Conservation (phyloP, 1,140 invertebrate genomes). For the Chionoecetes opilio region DNA sequence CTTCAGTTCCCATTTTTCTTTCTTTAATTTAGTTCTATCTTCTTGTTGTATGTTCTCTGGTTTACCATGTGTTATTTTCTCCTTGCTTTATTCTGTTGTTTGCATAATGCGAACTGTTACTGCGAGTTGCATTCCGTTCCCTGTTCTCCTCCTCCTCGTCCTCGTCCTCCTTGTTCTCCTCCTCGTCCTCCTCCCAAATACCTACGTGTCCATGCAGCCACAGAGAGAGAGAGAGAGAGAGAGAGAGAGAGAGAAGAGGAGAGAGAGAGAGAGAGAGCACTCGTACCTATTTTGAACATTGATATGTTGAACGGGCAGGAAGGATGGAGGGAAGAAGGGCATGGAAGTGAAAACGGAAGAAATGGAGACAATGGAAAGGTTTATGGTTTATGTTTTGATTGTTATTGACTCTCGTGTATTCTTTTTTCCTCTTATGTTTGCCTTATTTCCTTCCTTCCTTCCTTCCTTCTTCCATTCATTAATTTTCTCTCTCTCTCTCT, state of each 20-base stretch:
- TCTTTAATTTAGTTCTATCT: too few relatives aligned
- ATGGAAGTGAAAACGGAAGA: background rate
- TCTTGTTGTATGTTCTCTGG: too few relatives aligned
- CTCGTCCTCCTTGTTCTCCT: background rate
- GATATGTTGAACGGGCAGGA: background rate
- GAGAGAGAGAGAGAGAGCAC: too few relatives aligned
- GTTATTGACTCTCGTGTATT: background rate
- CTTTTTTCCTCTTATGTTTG: too few relatives aligned
- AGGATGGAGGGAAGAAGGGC: background rate
- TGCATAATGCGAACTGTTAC: background rate
- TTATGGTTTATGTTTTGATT: too few relatives aligned
- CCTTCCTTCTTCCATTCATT: too few relatives aligned
- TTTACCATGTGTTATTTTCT: background rate
- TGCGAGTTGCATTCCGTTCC: background rate
- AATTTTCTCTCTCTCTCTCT: background rate
- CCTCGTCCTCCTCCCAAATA: background rate
- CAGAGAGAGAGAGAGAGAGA: slow-evolving; percentile 18
- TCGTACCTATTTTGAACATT: background rate
- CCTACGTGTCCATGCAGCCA: background rate
- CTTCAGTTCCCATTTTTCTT: too few relatives aligned
- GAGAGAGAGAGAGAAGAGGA: background rate
- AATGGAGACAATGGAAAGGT: background rate
- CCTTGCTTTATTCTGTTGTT: background rate
- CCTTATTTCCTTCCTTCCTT: too few relatives aligned
- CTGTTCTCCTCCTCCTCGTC: background rate